These are phyloP conservation scores for Piaya cayana DNA, from an alignment of 2,113 vertebrate species.

Conservation along the genomic window DNA sequence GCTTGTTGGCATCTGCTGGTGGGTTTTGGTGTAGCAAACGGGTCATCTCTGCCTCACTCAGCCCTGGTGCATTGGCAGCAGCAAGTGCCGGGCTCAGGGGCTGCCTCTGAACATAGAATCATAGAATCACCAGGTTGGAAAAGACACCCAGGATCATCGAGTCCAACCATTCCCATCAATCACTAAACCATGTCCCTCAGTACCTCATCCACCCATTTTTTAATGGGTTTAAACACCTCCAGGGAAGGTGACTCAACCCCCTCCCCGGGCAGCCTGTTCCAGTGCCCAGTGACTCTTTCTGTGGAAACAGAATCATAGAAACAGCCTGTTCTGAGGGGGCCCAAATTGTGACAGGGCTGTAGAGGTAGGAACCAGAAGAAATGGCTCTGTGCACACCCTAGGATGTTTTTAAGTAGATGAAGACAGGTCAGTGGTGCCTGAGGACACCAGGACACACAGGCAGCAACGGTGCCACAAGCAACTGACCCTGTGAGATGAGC, in stretches of 20 bases:
- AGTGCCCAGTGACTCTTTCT: no score
- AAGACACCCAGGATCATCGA: no score
- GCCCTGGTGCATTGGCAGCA: accelerated
- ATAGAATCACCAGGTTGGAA: no score
- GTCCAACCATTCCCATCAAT: no score
- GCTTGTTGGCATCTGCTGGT: accelerated
- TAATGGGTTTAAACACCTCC: no score
- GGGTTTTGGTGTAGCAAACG: not conserved
- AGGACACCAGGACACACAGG: not conserved
- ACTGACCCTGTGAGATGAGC: not conserved
- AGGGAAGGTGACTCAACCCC: no score
- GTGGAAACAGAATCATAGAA: no score
- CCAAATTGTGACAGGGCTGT: accelerated
- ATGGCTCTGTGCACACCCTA: accelerated
- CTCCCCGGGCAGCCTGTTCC: no score
- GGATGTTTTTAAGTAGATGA: not conserved
- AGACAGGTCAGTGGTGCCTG: accelerated
- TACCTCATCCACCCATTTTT: no score
- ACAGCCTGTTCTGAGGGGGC: accelerated
- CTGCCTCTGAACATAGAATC: not conserved
- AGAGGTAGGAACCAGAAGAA: not conserved
- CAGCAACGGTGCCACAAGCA: accelerated
- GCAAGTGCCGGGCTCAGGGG: accelerated
- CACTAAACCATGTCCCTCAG: no score
- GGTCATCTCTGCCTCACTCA: not conserved